Percentiles rank a stretch among this genome's conserved stretches.
Evolutionary conservation across 2,888 invertebrate genomes (phyloP).

Genomic region (Cremastinae sp.): DNA sequence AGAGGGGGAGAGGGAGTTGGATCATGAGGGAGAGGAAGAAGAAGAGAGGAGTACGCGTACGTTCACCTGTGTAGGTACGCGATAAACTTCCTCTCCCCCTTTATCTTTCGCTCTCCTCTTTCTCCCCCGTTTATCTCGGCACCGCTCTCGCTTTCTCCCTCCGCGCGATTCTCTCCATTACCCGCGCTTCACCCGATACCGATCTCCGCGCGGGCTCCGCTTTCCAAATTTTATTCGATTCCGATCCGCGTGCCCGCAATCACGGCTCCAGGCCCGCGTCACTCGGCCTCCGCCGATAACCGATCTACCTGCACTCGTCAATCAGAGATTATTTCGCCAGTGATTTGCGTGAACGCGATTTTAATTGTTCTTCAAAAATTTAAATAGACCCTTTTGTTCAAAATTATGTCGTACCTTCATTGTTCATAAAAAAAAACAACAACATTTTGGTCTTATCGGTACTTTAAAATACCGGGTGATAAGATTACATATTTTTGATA

Average conservation of each 20-base stretch:
- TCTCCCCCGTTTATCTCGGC: constrained; percentile 35
- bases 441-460: no score
- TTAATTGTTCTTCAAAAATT: no score
- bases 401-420: no score
- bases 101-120: constrained; percentile 30
- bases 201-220: constrained; percentile 34
- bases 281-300: not conserved
- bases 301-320: not conserved
- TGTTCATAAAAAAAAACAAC: no score
- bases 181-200: constrained; percentile 9
- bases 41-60: constrained; percentile 63
- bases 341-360: not conserved
- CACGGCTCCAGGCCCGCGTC: constrained; percentile 7
- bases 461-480: no score
- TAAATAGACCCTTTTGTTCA: no score
- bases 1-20: no score
- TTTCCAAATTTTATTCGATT: constrained; percentile 48
- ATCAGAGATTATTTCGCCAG: constrained; percentile 6
- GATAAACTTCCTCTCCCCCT: constrained; percentile 68
- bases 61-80: constrained; percentile 70
- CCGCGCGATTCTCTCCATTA: not conserved
- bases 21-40: not conserved
- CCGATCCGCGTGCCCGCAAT: constrained; percentile 12
- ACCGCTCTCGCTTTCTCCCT: not conserved
- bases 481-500: no score